phyloP scores from a whole-genome alignment of 1,140 invertebrate species.

The Ceratina japonica region DNA sequence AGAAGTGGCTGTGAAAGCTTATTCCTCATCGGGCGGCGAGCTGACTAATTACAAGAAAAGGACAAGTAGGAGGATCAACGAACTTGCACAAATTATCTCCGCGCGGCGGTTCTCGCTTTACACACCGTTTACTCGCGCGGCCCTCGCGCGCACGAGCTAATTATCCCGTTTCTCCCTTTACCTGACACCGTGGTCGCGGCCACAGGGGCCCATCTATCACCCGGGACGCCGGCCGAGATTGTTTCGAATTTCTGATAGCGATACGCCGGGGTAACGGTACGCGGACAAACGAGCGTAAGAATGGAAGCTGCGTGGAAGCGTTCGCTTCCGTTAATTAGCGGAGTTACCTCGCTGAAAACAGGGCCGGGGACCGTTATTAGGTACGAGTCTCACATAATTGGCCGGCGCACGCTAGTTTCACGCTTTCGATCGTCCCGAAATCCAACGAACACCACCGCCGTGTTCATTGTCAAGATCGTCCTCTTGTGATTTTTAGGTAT shows the following conservation, averaged over 20 bases:
- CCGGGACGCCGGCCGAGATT: conserved; percentile 53
- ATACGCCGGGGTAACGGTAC: conserved; percentile 46
- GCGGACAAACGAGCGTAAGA: conserved; percentile 19
- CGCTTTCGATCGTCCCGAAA: background rate
- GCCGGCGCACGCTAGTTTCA: too few species aligned
- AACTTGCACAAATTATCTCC: conserved; percentile 37
- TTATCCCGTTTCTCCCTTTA: conserved; percentile 39
- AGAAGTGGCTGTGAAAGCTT: background rate
- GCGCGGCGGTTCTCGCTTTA: conserved; percentile 32
- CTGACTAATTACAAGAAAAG: conserved; percentile 36
- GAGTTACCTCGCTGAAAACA: conserved; percentile 21
- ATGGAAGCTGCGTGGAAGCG: conserved; percentile 4
- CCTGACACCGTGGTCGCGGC: conserved; percentile 27
- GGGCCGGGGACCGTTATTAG: conserved; percentile 12
- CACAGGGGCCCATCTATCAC: conserved; percentile 56
- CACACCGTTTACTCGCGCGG: conserved; percentile 23
- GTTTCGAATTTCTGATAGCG: conserved; percentile 59
- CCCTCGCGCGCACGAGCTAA: conserved; percentile 12
- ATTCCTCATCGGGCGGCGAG: background rate
- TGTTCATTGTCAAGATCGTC: too few species aligned
- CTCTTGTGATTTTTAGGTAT: too few species aligned
- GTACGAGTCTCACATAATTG: conserved; percentile 6
- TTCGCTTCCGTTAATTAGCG: conserved; percentile 52
- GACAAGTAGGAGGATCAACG: conserved; percentile 21
- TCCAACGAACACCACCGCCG: background rate